A percentile compares a stretch with the other conserved stretches of the same genome.
Conservation (phyloP, 2,113 vertebrate genomes). For the Egretta garzetta region DNA sequence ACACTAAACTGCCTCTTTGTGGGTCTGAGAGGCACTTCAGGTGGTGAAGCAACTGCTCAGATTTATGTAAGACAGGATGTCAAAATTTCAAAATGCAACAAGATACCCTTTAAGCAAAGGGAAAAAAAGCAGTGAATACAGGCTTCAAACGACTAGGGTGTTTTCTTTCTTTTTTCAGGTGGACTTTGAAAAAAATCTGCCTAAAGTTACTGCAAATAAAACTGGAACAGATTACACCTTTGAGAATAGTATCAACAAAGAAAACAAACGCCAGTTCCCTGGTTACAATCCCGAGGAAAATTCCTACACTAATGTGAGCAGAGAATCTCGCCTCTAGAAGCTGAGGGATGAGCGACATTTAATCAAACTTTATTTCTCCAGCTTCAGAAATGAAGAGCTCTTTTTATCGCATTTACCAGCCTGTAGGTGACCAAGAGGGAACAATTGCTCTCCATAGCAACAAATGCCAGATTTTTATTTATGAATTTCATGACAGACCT, state of each 20-base stretch:
- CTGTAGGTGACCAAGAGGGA: not conserved
- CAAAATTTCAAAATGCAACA: not conserved
- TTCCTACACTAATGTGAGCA: slow-evolving; percentile 65
- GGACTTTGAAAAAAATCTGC: slow-evolving; percentile 18
- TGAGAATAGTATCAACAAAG: slow-evolving; percentile 28
- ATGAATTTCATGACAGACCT: not conserved
- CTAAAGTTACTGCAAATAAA: slow-evolving; percentile 16
- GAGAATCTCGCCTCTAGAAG: slow-evolving; percentile 70
- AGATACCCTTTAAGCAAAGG: not conserved
- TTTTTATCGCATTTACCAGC: not conserved
- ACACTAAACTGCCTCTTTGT: too few species aligned
- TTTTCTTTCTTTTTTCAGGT: slow-evolving; percentile 45
- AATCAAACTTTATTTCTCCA: not conserved
- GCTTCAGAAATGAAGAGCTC: not conserved
- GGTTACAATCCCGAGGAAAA: slow-evolving; percentile 68
- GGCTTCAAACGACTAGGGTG: not conserved
- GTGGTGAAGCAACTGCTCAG: not conserved
- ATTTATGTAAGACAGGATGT: not conserved
- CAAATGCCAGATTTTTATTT: not conserved
- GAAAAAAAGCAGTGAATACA: not conserved
- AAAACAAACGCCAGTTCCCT: not conserved
- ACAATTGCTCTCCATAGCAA: not conserved
- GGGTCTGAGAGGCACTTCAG: not conserved
- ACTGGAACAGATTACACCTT: not conserved
- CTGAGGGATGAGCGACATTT: not conserved